Evolutionary conservation across 2,113 vertebrate species (phyloP).

Genomic region (Callopanchax toddi): DNA sequence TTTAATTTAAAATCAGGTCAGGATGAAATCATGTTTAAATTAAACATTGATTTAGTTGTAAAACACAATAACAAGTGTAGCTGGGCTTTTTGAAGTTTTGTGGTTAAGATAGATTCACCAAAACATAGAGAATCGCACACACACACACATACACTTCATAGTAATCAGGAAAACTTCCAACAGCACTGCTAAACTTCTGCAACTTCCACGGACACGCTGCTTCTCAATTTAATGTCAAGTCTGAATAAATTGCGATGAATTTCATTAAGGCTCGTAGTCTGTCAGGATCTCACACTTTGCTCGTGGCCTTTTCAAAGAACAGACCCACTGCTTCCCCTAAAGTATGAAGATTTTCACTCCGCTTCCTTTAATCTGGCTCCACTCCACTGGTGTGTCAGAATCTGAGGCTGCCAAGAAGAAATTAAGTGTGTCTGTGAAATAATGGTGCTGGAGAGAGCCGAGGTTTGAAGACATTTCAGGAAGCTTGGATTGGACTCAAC

Average conservation of each 20-base stretch:
- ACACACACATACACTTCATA: slow-evolving; percentile 7
- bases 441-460: slow-evolving; percentile 34
- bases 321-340: slow-evolving; percentile 31
- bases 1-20: background rate
- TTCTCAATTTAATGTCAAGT: slow-evolving; percentile 41
- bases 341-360: slow-evolving; percentile 42
- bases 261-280: slow-evolving; percentile 44
- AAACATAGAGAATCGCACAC: slow-evolving; percentile 11
- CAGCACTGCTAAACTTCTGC: slow-evolving; percentile 18
- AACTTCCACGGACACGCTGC: slow-evolving; percentile 19
- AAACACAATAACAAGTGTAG: background rate
- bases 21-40: background rate
- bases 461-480: slow-evolving; percentile 22
- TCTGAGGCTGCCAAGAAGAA: slow-evolving; percentile 43
- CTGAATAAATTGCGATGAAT: slow-evolving; percentile 40
- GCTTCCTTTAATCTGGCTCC: slow-evolving; percentile 53
- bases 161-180: slow-evolving; percentile 20
- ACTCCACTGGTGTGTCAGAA: slow-evolving; percentile 41
- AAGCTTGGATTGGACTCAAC: slow-evolving; percentile 4
- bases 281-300: slow-evolving; percentile 37
- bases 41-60: background rate
- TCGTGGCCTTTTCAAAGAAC: slow-evolving; percentile 44
- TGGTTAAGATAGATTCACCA: slow-evolving; percentile 2
- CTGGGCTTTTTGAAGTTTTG: background rate
- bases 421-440: slow-evolving; percentile 56